Base-by-base conservation (phyloP, 2,888 invertebrate species). In the Patella caerulea region DNA sequence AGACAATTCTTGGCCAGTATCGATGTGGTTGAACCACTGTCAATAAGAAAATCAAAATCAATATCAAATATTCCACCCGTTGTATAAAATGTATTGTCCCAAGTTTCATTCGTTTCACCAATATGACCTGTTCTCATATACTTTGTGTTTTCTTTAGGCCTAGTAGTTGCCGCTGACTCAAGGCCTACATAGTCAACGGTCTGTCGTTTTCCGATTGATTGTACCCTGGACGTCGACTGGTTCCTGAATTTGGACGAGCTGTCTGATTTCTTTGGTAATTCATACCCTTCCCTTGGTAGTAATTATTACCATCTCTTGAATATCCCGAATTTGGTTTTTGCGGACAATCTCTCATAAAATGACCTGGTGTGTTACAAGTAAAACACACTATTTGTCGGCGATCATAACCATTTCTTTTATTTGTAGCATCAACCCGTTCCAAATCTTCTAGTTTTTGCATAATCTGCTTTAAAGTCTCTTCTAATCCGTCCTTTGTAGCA, bases 161-260 rank as follows among this genome's bases (percentile, higher is more conserved):
- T 55, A 55, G 11, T 17, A 71, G 19, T 53, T 11, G 29, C 74
- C n/a, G 77, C 45, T 72, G 29, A 78, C 78, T 71, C 71, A 34
- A 34, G 75, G 70, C 76, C 78, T 73, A 72, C 75, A 65, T 70
- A 65, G 73, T 75, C 76, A 59, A 72, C 78, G 29, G 77, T 19
- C 15, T 19, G 4, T 19, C 74, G 77, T 77, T 77, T 77, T 34
- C 73, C 73, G 29, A 45, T 17, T 12, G 72, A 53, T n/a, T 45
- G 19, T n/a, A 55, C 2, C 52, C 52, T 14, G n/a, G 12, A 34
- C n/a, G 15, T 29, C 29, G 15, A 9, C 24, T 17, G 19, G 9
- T 65, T 65, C 17, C n/a, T 75, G n/a, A 4, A 45, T 45, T 45
- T 45, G 34, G 34, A 45, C 34, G 34, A 45, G 34, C 34, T 45